Evolutionary conservation across 2,888 invertebrate species (phyloP).

Genomic region (Amphipyra berbera): DNA sequence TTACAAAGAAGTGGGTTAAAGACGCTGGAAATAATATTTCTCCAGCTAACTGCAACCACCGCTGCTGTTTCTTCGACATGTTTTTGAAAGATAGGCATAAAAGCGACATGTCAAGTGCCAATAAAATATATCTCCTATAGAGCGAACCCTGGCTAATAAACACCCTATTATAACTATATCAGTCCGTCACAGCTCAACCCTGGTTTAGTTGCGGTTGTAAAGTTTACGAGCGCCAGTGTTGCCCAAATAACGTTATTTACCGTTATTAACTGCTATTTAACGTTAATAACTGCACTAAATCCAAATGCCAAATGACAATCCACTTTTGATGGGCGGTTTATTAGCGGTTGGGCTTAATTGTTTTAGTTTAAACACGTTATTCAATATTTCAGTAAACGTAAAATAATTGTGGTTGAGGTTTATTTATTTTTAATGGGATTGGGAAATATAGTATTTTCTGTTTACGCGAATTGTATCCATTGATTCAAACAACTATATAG

Average conservation of each 20-base stretch:
- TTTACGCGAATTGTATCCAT: no score
- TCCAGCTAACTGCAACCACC: neutral
- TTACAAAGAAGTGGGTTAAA: no score
- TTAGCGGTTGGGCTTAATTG: constrained; percentile 35
- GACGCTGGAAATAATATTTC: no score
- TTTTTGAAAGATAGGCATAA: constrained; percentile 2
- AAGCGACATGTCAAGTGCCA: constrained; percentile 18
- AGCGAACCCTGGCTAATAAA: constrained; percentile 37
- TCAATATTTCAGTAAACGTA: no score
- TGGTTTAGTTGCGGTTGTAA: constrained; percentile 45
- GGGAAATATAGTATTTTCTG: no score
- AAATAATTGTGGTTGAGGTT: no score
- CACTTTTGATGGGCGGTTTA: constrained; percentile 29
- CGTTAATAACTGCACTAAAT: constrained; percentile 30
- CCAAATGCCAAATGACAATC: constrained; percentile 20
- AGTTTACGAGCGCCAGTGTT: constrained; percentile 52
- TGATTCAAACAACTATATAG: no score
- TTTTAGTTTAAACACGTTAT: constrained; percentile 16
- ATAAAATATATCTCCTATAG: constrained; percentile 21
- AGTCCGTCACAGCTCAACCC: constrained; percentile 43
- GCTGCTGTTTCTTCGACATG: neutral
- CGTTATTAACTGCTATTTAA: constrained; percentile 43
- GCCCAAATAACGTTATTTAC: constrained; percentile 39
- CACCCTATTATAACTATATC: constrained; percentile 53
- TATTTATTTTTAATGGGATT: no score